phyloP scores from a whole-genome alignment of 2,113 vertebrate genomes.

The Pampusana beccarii region DNA sequence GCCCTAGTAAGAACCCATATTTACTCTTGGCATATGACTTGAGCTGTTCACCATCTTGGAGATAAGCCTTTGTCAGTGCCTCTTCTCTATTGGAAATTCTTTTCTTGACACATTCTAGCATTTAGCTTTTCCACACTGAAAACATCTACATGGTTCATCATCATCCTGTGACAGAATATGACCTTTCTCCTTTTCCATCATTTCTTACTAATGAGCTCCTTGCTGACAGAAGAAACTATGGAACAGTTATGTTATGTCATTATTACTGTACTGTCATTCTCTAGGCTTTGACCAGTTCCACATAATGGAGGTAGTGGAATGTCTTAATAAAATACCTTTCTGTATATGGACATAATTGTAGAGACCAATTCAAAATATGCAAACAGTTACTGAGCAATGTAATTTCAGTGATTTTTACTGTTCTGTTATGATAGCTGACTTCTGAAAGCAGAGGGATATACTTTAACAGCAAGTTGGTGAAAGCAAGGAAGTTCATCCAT shows the following conservation, averaged over 20 bases:
- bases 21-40: not conserved
- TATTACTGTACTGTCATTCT: not conserved
- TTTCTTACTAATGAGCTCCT: not conserved
- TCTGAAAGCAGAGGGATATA: not conserved
- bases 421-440: not conserved
- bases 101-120: not conserved
- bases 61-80: not conserved
- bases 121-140: not conserved
- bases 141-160: not conserved
- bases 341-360: not conserved
- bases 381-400: not conserved
- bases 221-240: not conserved
- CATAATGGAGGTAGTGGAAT: not conserved
- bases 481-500: not conserved
- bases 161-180: not conserved
- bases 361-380: not conserved
- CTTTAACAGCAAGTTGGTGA: not conserved
- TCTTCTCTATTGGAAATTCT: not conserved
- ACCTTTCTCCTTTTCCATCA: not conserved
- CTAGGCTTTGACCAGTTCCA: not conserved
- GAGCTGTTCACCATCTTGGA: not conserved
- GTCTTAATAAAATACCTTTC: not conserved
- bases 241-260: not conserved
- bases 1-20: not conserved
- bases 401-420: not conserved